Percentiles rank a stretch among this genome's conserved stretches.
Conservation (phyloP, 2,113 vertebrate genomes). For the Hypocryptadius cinnamomeus region DNA sequence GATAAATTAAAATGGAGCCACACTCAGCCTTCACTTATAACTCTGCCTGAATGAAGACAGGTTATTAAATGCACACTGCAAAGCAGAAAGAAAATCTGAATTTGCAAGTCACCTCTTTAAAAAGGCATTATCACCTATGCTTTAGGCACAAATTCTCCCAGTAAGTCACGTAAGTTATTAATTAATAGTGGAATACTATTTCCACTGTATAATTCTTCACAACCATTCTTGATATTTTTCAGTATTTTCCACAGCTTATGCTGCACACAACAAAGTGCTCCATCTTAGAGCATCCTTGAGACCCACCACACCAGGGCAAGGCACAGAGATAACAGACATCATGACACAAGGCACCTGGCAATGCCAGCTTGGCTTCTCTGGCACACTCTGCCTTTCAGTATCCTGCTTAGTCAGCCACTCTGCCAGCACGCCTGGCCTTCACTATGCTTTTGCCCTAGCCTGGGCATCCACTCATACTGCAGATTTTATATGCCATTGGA, state of each 20-base stretch:
- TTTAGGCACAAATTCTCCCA: neutral
- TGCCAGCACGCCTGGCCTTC: neutral
- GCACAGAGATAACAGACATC: fast-evolving
- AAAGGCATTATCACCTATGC: neutral
- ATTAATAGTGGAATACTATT: neutral
- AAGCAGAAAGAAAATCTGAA: neutral
- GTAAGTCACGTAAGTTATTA: neutral
- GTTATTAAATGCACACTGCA: neutral
- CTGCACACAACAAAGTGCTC: neutral
- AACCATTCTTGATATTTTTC: neutral
- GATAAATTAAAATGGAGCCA: neutral
- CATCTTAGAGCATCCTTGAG: neutral
- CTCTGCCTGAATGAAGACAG: neutral
- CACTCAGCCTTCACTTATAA: neutral
- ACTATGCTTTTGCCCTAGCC: neutral
- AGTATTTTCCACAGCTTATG: neutral
- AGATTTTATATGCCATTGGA: neutral
- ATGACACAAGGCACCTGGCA: neutral
- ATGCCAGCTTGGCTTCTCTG: neutral
- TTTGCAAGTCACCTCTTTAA: neutral
- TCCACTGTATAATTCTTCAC: neutral
- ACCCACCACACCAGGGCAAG: neutral
- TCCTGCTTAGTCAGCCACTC: neutral
- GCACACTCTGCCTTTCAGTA: neutral
- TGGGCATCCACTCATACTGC: neutral